Conservation (phyloP, 2,888 invertebrate species). For the Erebia ligea region DNA sequence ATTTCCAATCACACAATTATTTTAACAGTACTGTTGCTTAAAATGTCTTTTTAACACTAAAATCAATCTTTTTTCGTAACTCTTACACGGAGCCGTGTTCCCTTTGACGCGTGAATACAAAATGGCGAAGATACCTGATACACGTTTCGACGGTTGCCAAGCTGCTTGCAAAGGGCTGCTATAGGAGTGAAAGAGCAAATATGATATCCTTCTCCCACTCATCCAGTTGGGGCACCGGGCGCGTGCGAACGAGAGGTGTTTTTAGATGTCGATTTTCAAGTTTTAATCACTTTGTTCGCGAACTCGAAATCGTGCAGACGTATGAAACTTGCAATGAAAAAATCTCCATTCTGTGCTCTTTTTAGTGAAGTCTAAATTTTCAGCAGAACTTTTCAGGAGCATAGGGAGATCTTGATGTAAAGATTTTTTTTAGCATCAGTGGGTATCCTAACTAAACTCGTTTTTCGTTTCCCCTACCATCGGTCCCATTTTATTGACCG, state of each 20-base stretch:
- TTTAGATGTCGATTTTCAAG: neutral
- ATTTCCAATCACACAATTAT: slow-evolving; percentile 24
- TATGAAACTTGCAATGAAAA: neutral
- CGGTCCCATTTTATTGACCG: neutral
- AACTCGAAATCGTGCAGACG: slow-evolving; percentile 7
- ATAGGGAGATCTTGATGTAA: neutral
- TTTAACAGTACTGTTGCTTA: slow-evolving; percentile 4
- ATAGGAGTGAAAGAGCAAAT: slow-evolving; percentile 31
- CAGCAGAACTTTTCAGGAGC: neutral
- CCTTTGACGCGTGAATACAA: slow-evolving; percentile 52
- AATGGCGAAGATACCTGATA: slow-evolving; percentile 55
- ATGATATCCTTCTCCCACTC: slow-evolving; percentile 29
- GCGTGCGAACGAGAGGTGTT: slow-evolving; percentile 14
- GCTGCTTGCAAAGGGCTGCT: slow-evolving; percentile 3
- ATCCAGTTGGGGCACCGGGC: slow-evolving; percentile 10
- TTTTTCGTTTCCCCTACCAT: neutral
- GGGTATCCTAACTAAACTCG: neutral
- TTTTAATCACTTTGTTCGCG: neutral
- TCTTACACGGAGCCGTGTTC: slow-evolving; percentile 43
- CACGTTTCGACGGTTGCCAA: slow-evolving; percentile 41
- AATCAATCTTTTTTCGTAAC: slow-evolving; percentile 39
- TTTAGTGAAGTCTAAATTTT: neutral
- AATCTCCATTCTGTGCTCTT: neutral
- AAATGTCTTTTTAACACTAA: slow-evolving; percentile 28
- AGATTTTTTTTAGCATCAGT: neutral